A percentile compares a stretch with the other conserved stretches of the same genome.
Evolutionary conservation across 2,113 vertebrate species (phyloP).

Genomic region (Progne subis): DNA sequence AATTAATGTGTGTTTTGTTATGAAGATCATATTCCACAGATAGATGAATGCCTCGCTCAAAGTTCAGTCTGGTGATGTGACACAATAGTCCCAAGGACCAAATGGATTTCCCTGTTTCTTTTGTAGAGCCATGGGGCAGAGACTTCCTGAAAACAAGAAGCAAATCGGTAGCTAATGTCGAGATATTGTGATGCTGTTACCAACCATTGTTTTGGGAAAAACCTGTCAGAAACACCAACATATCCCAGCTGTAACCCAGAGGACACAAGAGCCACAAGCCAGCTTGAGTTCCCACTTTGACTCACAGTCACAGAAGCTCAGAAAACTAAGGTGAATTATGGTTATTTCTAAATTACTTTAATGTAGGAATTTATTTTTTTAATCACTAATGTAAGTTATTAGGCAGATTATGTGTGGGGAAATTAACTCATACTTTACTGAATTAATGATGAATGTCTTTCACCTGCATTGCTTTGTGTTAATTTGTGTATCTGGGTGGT

Average conservation of each 20-base stretch:
- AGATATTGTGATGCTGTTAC: accelerated
- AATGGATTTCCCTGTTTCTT: not conserved
- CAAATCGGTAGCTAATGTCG: not conserved
- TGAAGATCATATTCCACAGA: not conserved
- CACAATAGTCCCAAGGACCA: not conserved
- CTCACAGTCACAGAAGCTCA: not conserved
- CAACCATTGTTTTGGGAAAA: not conserved
- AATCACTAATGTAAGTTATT: not conserved
- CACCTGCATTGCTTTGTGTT: not conserved
- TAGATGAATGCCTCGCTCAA: not conserved
- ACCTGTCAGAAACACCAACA: not conserved
- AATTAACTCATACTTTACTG: not conserved
- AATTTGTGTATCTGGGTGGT: not conserved
- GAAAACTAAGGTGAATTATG: not conserved
- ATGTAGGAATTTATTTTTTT: not conserved
- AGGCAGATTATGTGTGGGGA: not conserved
- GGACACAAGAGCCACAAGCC: not conserved
- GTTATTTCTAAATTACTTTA: not conserved
- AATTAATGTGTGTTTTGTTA: not conserved
- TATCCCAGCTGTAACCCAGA: not conserved
- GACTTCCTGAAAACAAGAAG: not conserved
- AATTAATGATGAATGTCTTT: not conserved
- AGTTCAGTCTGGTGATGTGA: not conserved
- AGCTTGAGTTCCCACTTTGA: not conserved
- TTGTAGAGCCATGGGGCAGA: not conserved